Conservation (phyloP, 2,113 vertebrate genomes). For the Symphodus melops region DNA sequence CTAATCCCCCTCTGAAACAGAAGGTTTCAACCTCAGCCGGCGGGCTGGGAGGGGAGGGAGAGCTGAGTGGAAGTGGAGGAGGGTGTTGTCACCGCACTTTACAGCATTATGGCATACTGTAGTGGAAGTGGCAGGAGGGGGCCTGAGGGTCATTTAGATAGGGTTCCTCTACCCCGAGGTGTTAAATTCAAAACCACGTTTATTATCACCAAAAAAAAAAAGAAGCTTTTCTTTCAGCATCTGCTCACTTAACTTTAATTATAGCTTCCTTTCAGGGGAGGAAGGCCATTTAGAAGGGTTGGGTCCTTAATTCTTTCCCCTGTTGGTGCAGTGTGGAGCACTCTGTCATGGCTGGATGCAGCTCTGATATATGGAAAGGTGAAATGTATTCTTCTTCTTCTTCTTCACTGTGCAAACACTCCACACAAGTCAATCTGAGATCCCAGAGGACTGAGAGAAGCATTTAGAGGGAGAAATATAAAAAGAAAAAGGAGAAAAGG, state of each 20-base stretch:
- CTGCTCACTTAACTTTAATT: conserved; percentile 86
- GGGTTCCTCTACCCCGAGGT: conserved; percentile 79
- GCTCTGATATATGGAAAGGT: conserved; percentile 53
- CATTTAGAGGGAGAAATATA: conserved; percentile 32
- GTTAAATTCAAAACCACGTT: conserved; percentile 85
- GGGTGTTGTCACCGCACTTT: conserved; percentile 73
- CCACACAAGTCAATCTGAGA: conserved; percentile 14
- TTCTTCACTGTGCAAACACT: conserved; percentile 50
- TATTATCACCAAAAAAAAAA: conserved; percentile 76
- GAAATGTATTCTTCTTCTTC: conserved; percentile 46
- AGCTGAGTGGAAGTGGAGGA: conserved; percentile 55
- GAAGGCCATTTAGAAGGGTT: conserved; percentile 73
- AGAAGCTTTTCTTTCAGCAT: conserved; percentile 83
- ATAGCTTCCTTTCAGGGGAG: conserved; percentile 74
- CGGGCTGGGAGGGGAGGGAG: conserved; percentile 69
- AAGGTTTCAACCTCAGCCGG: conserved; percentile 78
- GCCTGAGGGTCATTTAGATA: conserved; percentile 79
- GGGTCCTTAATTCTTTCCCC: conserved; percentile 61
- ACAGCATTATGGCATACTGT: conserved; percentile 72
- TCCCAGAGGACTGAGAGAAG: conserved; percentile 30
- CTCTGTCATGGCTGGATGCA: conserved; percentile 51
- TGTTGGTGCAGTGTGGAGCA: conserved; percentile 33
- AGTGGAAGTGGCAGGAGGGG: conserved; percentile 62
- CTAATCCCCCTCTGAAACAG: conserved; percentile 76
- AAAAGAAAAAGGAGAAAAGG: conserved; percentile 14